These are phyloP conservation scores for Euglossa dilemma DNA, from an alignment of 1,140 invertebrate genomes.

Conservation along the genomic window DNA sequence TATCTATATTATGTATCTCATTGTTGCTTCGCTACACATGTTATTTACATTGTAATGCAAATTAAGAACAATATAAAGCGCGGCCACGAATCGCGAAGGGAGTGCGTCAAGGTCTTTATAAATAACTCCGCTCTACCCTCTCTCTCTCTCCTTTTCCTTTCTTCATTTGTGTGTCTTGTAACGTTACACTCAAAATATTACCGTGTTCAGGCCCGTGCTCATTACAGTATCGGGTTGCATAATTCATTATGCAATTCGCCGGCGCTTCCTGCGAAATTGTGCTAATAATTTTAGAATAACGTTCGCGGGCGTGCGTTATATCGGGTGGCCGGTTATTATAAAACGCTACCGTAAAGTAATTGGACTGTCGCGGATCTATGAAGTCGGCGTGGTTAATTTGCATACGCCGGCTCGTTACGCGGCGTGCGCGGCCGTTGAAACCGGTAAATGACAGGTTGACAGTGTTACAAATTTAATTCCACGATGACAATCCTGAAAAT, in stretches of 20 bases:
- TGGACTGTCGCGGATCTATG: constrained; percentile 27
- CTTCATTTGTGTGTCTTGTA: constrained; percentile 11
- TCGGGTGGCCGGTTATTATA: background rate
- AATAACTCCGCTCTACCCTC: background rate
- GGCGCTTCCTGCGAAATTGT: constrained; percentile 12
- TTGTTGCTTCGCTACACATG: background rate
- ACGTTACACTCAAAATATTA: constrained; percentile 33
- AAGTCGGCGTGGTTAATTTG: constrained; percentile 17
- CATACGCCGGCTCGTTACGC: background rate
- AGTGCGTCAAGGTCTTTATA: constrained; percentile 22
- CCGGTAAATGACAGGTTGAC: constrained; percentile 10
- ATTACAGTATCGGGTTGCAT: constrained; percentile 18
- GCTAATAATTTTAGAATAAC: constrained; percentile 20
- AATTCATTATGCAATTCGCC: constrained; percentile 18
- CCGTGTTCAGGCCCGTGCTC: background rate
- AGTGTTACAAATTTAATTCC: constrained; percentile 13
- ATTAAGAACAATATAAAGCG: constrained; percentile 12
- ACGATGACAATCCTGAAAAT: background rate
- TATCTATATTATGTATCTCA: constrained; percentile 21
- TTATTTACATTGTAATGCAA: background rate
- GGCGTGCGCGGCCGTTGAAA: background rate
- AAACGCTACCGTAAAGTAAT: constrained; percentile 27
- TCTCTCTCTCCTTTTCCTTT: background rate
- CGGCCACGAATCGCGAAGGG: background rate
- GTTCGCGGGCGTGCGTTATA: background rate